These are phyloP conservation scores for Geopemphigus sp. DNA, from an alignment of 1,140 invertebrate genomes.

Conservation along the genomic window DNA sequence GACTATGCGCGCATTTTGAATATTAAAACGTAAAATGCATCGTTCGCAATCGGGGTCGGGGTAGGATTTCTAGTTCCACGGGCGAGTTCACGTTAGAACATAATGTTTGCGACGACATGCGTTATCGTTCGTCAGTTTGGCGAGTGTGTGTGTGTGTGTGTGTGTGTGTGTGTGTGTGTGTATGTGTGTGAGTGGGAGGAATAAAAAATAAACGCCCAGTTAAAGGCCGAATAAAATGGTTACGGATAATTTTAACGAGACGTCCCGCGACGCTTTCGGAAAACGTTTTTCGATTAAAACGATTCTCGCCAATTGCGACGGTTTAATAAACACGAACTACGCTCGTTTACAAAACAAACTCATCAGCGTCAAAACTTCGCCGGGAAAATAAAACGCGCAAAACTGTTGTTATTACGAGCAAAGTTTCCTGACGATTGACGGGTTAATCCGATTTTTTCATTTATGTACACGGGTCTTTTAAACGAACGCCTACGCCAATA, in stretches of 20 bases:
- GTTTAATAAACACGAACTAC: neutral
- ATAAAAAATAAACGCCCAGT: conserved; percentile 5
- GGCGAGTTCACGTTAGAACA: neutral
- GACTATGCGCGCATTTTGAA: neutral
- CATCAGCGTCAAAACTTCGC: neutral
- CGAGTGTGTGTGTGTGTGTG: too few species aligned
- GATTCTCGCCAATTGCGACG: neutral
- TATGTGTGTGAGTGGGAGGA: neutral
- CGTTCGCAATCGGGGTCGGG: neutral
- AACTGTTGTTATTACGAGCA: neutral
- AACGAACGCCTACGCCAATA: too few species aligned
- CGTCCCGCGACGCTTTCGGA: neutral
- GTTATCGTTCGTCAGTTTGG: neutral
- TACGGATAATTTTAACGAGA: neutral
- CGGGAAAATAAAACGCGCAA: neutral
- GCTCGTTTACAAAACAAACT: neutral
- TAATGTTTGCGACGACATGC: conserved; percentile 11
- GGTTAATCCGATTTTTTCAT: neutral
- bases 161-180: too few species aligned
- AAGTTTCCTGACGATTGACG: neutral
- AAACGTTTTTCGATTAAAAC: neutral
- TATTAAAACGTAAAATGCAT: conserved; percentile 34
- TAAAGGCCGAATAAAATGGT: neutral
- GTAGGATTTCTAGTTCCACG: neutral
- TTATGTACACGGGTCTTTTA: too few species aligned